Conservation (phyloP, 2,113 vertebrate genomes). For the Anolis carolinensis region DNA sequence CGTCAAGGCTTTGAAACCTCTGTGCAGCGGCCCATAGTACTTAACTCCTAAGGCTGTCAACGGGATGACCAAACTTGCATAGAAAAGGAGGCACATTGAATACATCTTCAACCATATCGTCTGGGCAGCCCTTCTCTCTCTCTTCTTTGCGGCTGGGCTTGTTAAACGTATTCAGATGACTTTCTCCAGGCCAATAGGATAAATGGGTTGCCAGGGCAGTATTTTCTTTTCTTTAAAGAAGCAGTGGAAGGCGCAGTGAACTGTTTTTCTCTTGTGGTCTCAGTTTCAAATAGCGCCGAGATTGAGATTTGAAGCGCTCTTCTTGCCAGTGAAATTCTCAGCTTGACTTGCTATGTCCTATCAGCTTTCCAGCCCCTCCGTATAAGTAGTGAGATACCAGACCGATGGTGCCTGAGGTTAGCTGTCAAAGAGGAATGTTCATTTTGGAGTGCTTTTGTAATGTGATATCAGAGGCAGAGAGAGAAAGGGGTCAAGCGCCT, state of each 20-base stretch:
- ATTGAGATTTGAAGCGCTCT: constrained; percentile 65
- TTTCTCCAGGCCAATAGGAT: constrained; percentile 82
- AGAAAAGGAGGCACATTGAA: constrained; percentile 74
- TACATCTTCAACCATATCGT: constrained; percentile 78
- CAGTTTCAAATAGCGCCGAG: constrained; percentile 68
- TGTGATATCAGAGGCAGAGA: constrained; percentile 66
- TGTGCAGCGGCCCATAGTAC: constrained; percentile 91
- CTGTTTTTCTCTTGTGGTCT: constrained; percentile 76
- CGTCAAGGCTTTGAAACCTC: constrained; percentile 78
- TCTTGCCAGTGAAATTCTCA: constrained; percentile 61
- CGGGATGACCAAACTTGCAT: constrained; percentile 85
- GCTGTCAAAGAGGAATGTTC: constrained; percentile 77
- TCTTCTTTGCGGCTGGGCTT: constrained; percentile 14
- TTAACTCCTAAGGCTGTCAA: constrained; percentile 88
- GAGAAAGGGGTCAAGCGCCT: constrained; percentile 68
- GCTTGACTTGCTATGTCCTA: constrained; percentile 62
- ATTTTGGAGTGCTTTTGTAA: constrained; percentile 77
- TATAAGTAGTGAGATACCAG: constrained; percentile 53
- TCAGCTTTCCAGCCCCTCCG: constrained; percentile 59
- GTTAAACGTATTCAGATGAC: constrained; percentile 84
- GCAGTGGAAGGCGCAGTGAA: constrained; percentile 70
- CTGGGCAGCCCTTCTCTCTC: constrained; percentile 73
- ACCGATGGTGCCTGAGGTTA: constrained; percentile 74
- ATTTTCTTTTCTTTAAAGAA: background rate
- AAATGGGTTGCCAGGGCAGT: constrained; percentile 80